Evolutionary conservation across 2,888 invertebrate species (phyloP).

Genomic region (Terebella lapidaria): DNA sequence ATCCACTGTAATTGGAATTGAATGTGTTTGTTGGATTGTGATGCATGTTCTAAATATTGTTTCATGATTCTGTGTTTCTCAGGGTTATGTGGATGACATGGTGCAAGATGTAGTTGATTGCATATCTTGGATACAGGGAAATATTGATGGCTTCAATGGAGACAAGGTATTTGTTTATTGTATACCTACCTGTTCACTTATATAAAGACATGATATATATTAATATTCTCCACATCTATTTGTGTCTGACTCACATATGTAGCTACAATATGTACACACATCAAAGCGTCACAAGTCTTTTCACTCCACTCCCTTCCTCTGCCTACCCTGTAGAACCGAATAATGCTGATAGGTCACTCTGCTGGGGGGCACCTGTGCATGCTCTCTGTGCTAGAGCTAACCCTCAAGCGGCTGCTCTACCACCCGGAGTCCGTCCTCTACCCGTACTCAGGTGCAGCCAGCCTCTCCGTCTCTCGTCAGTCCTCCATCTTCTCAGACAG

Average conservation of each 20-base stretch:
- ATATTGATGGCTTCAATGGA: constrained; percentile 38
- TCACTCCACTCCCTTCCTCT: background rate
- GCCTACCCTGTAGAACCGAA: constrained; percentile 12
- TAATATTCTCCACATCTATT: no score
- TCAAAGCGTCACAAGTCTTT: no score
- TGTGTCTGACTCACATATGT: no score
- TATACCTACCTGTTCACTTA: no score
- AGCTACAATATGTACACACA: no score
- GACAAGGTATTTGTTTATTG: no score
- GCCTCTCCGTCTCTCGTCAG: background rate
- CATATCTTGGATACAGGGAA: constrained; percentile 39
- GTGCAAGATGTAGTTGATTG: constrained; percentile 47
- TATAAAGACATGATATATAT: no score
- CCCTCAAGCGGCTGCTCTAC: constrained; percentile 4
- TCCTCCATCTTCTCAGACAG: constrained; percentile 2
- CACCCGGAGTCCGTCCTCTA: constrained; percentile 4
- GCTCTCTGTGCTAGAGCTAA: constrained; percentile 43
- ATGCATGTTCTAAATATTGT: no score
- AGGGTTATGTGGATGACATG: constrained; percentile 52
- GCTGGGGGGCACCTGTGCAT: constrained; percentile 46
- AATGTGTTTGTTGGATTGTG: no score
- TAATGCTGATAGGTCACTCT: constrained; percentile 47
- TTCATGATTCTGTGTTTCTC: no score
- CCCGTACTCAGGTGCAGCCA: background rate
- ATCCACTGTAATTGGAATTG: no score